Evolutionary conservation across 2,113 vertebrate species (phyloP), one percentile per base, ranked within the genome.

Genomic region (Perca schrenkii): DNA sequence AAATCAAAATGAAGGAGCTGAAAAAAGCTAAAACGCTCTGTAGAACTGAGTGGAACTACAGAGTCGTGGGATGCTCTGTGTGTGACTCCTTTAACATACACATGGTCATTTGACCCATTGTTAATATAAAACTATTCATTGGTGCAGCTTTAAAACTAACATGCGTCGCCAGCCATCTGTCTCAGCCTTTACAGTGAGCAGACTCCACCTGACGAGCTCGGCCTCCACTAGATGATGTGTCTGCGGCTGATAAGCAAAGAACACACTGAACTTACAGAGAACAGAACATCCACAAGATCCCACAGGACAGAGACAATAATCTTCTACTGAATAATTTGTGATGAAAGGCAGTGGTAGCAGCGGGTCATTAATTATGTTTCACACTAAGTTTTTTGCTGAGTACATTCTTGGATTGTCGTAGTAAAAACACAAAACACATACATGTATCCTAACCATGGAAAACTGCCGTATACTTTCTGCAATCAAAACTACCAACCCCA

Each of bases 191-290:
- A 31, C n/a, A 67, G 28, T 22, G 3, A 71, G 40, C 43, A 76
- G 58, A 19, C 22, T 40, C 25, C 53, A 82, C 75, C 68, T 31
- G 61, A 62, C 54, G n/a, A 54, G 43, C 16, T 62, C n/a, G 2
- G 80, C n/a, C 47, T 53, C 7, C 16, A 53, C 70, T 77, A 6
- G 57, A 57, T 88, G 77, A 57, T 88, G 77, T 77, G 88, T 83
- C 82, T 87, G 52, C 49, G 40, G 62, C 54, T 50, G 82, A 87
- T 76, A 75, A 66, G 50, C 12, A 46, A 56, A 63, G 70, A 61
- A 74, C 72, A 49, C 17, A 1, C 14, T 52, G 8, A 8, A 46
- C 61, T 14, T 47, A 40, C 28, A 53, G 16, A 50, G 54, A 43
- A 15, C 53, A 34, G 62, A 66, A 65, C 46, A 67, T 47, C 31